A percentile compares a stretch with the other conserved stretches of the same genome.
Conservation (phyloP, 2,888 invertebrate genomes). For the Eretmocerus hayati region DNA sequence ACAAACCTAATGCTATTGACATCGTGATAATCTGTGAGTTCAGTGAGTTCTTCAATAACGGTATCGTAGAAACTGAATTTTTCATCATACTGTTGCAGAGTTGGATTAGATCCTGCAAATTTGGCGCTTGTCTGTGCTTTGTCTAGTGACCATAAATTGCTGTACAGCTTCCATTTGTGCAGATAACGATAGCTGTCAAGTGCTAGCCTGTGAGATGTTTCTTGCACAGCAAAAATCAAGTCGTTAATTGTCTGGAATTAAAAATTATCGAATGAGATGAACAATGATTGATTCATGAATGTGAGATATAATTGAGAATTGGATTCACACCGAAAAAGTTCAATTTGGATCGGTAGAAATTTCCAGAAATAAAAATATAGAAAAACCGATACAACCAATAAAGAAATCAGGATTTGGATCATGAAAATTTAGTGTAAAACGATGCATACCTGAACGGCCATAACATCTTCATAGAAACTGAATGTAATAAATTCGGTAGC, state of each 20-base stretch:
- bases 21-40: slow-evolving; percentile 56
- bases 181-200: slow-evolving; percentile 59
- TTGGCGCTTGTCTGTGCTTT: slow-evolving; percentile 68
- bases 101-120: slow-evolving; percentile 62
- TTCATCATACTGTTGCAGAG: slow-evolving; percentile 68
- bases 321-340: too few relatives aligned
- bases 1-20: slow-evolving; percentile 58
- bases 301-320: background rate
- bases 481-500: slow-evolving; percentile 59
- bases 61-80: slow-evolving; percentile 78
- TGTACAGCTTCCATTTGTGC: slow-evolving; percentile 66
- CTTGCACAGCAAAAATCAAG: slow-evolving; percentile 59
- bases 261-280: background rate
- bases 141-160: slow-evolving; percentile 70
- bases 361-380: background rate
- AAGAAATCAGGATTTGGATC: too few relatives aligned
- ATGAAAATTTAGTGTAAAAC: background rate
- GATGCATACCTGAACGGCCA: slow-evolving; percentile 50
- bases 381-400: too few relatives aligned
- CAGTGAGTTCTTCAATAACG: slow-evolving; percentile 61
- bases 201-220: slow-evolving; percentile 59
- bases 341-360: background rate
- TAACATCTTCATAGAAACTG: slow-evolving; percentile 74
- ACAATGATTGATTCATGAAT: background rate
- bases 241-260: slow-evolving; percentile 58